These are phyloP conservation scores for Scolopax mira DNA, from an alignment of 2,113 vertebrate genomes.

Conservation along the genomic window DNA sequence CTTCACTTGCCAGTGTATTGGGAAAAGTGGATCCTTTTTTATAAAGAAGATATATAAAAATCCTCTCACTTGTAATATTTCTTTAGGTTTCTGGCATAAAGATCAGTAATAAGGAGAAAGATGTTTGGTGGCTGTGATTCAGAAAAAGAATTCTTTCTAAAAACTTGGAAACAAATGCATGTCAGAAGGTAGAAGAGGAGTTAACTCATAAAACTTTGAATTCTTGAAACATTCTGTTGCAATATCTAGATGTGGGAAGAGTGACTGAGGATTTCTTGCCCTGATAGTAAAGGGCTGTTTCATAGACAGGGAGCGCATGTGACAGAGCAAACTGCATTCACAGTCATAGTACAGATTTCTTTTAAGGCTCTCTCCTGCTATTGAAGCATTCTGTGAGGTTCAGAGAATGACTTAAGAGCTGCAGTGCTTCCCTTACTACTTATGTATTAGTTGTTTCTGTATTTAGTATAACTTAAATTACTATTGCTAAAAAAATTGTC, in stretches of 20 bases:
- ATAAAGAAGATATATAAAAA: background rate
- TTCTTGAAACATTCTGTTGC: background rate
- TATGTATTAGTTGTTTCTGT: background rate
- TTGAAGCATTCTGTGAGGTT: background rate
- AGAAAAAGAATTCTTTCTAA: background rate
- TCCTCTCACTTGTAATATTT: background rate
- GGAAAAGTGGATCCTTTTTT: background rate
- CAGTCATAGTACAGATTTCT: background rate
- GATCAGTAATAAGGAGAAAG: background rate
- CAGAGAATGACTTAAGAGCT: background rate
- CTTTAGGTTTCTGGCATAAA: background rate
- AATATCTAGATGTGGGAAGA: background rate
- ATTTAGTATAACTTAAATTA: background rate
- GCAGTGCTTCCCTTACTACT: background rate
- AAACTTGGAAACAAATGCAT: background rate
- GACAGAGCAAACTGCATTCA: background rate
- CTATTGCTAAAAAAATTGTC: background rate
- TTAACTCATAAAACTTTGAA: background rate
- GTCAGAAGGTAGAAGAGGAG: background rate
- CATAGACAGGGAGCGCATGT: background rate
- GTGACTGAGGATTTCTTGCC: background rate
- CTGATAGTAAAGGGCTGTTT: background rate
- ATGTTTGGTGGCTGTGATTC: background rate
- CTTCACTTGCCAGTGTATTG: background rate
- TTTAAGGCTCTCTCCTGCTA: background rate